Conservation (phyloP, 2,888 invertebrate species). For the Pteria penguin region DNA sequence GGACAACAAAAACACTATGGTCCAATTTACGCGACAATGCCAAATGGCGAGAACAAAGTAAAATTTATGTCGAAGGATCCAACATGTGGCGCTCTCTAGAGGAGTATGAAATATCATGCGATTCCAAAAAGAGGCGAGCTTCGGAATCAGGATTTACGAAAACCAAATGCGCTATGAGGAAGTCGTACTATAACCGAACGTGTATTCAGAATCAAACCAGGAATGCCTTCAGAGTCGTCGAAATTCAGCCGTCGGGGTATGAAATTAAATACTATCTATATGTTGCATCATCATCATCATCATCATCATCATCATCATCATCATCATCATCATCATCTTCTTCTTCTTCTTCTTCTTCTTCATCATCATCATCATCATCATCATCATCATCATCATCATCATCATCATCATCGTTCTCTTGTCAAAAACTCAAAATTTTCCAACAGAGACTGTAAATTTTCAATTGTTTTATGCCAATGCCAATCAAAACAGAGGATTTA, state of each 20-base stretch:
- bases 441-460: no score
- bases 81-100: constrained; percentile 66
- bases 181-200: constrained; percentile 66
- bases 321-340: no score
- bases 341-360: no score
- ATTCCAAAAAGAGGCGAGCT: constrained; percentile 53
- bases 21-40: constrained; percentile 65
- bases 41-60: constrained; percentile 66
- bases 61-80: constrained; percentile 62
- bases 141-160: constrained; percentile 50
- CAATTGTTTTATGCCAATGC: no score
- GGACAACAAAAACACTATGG: constrained; percentile 71
- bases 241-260: constrained; percentile 64
- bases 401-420: no score
- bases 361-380: no score
- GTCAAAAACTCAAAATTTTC: no score
- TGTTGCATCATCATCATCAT: no score
- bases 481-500: no score
- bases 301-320: no score
- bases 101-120: constrained; percentile 60
- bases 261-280: no score
- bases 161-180: constrained; percentile 59
- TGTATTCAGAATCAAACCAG: constrained; percentile 58
- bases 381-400: no score
- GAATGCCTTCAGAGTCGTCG: constrained; percentile 64